Conservation (phyloP, 2,797 vertebrate species). For the Micromesistius poutassou region DNA sequence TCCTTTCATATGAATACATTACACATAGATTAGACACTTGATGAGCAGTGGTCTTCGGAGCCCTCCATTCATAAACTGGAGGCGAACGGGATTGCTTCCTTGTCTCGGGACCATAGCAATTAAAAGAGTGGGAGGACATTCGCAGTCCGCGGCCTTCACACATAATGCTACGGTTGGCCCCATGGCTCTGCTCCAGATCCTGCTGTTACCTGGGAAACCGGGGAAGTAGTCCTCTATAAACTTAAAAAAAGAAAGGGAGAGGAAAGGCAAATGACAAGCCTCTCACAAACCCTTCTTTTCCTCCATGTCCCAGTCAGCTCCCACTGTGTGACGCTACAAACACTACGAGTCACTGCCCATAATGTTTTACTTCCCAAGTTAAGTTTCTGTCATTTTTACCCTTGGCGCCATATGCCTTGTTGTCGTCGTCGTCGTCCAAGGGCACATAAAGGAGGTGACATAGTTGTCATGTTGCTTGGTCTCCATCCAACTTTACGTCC, state of each 20-base stretch:
- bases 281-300: not conserved
- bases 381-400: not conserved
- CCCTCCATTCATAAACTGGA: slow-evolving; percentile 36
- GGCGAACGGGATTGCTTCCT: slow-evolving; percentile 44
- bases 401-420: not conserved
- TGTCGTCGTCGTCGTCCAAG: not conserved
- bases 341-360: not conserved
- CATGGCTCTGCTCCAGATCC: slow-evolving; percentile 25
- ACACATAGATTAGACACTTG: not conserved
- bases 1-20: not conserved
- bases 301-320: not conserved
- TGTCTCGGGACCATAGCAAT: slow-evolving; percentile 51
- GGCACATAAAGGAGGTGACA: not conserved
- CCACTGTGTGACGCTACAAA: not conserved
- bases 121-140: slow-evolving; percentile 6
- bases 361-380: not conserved
- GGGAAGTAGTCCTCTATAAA: slow-evolving; percentile 26
- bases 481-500: not conserved
- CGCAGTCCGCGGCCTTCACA: slow-evolving; percentile 37
- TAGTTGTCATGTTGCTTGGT: not conserved
- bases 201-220: slow-evolving; percentile 22
- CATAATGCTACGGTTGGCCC: slow-evolving; percentile 50
- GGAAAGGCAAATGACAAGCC: not conserved
- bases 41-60: slow-evolving; percentile 34
- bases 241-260: slow-evolving; percentile 1